A percentile compares a stretch with the other conserved stretches of the same genome.
These are phyloP conservation scores for Peromyscus maniculatus DNA, from an alignment of 2,113 vertebrate species.

Conservation along the genomic window DNA sequence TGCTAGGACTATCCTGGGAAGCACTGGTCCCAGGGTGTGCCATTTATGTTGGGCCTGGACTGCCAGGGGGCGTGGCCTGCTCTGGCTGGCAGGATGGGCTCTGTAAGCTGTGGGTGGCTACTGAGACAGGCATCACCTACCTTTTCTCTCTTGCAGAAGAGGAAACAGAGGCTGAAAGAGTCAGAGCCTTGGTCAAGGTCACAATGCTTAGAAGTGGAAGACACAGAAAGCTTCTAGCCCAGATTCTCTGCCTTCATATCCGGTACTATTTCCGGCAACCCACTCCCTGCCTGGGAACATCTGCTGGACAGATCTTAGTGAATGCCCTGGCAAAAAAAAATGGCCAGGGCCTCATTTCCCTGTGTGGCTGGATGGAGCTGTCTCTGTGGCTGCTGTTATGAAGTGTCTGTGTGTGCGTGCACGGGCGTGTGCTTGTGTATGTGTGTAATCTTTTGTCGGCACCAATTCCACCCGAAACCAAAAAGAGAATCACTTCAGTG, in stretches of 20 bases:
- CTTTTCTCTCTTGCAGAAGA: background rate
- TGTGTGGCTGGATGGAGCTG: constrained; percentile 15
- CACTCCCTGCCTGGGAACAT: constrained; percentile 9
- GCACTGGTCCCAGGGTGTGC: background rate
- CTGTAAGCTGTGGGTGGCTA: background rate
- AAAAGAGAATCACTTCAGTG: constrained; percentile 78
- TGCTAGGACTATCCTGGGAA: background rate
- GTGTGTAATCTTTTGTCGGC: constrained; percentile 74
- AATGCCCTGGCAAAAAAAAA: constrained; percentile 24
- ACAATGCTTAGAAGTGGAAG: background rate
- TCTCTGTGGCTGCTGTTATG: constrained; percentile 47
- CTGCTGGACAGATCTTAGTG: constrained; percentile 44
- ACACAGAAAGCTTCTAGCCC: background rate
- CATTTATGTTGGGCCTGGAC: rapidly evolving
- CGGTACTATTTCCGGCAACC: background rate
- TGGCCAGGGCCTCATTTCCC: constrained; percentile 36
- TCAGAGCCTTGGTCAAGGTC: constrained; percentile 49
- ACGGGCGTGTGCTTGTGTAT: background rate
- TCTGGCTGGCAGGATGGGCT: background rate
- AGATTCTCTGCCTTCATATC: background rate
- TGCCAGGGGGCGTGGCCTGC: rapidly evolving
- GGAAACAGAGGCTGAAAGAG: background rate
- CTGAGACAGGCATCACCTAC: background rate
- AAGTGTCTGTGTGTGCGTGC: background rate
- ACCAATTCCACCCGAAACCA: constrained; percentile 76